phyloP scores from a whole-genome alignment of 2,797 vertebrate species.

The Taeniopygia guttata region DNA sequence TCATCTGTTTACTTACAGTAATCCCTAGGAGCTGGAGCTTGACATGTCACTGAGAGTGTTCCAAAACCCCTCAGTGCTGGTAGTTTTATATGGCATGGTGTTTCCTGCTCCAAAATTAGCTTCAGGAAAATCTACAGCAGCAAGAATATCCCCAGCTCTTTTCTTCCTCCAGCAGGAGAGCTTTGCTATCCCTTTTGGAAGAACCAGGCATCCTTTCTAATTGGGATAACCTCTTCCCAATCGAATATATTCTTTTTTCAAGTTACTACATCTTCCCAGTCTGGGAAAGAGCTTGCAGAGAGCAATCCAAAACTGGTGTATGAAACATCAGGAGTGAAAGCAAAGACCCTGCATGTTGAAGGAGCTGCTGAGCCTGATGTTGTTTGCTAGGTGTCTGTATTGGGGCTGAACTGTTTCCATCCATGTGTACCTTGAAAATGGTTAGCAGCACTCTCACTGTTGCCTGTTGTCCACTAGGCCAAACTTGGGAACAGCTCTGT shows the following conservation, averaged over 20 bases:
- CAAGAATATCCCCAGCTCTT: background rate
- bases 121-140: background rate
- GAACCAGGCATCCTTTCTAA: background rate
- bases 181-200: background rate
- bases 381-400: background rate
- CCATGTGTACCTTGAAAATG: background rate
- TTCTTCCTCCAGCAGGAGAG: background rate
- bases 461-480: slow-evolving; percentile 75
- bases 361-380: background rate
- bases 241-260: background rate
- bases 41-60: background rate
- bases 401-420: background rate
- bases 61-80: background rate
- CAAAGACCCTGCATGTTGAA: background rate
- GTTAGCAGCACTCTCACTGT: background rate
- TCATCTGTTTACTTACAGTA: slow-evolving; percentile 34
- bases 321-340: background rate
- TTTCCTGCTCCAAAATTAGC: slow-evolving; percentile 9
- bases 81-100: background rate
- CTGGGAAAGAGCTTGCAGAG: background rate
- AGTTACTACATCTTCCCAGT: background rate
- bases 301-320: background rate
- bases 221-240: background rate
- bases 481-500: slow-evolving; percentile 97
- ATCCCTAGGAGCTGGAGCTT: background rate